These are phyloP conservation scores for Lepisosteus oculatus DNA, from an alignment of 2,113 vertebrate species.

Conservation along the genomic window DNA sequence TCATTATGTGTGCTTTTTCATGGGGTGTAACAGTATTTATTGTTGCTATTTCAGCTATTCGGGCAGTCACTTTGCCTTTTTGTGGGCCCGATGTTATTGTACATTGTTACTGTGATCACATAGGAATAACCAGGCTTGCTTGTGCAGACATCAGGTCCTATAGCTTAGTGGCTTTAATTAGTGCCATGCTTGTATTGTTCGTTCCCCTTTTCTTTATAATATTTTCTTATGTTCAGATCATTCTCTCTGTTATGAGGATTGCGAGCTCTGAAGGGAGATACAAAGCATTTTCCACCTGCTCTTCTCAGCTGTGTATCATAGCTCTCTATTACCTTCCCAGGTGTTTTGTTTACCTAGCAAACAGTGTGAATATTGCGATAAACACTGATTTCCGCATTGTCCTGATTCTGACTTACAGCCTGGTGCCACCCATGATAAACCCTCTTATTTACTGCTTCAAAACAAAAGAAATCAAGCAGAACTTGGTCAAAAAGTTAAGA, in stretches of 20 bases:
- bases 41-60: conserved; percentile 7
- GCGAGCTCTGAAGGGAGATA: conserved; percentile 31
- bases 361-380: conserved; percentile 17
- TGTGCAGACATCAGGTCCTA: conserved; percentile 18
- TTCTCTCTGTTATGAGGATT: conserved; percentile 36
- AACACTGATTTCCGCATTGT: conserved; percentile 25
- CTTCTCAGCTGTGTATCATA: conserved; percentile 41
- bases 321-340: conserved; percentile 35
- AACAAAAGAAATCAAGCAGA: conserved; percentile 38
- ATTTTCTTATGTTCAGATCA: conserved; percentile 38
- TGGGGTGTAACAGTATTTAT: conserved; percentile 33
- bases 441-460: conserved; percentile 43
- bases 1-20: conserved; percentile 21
- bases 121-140: conserved; percentile 19
- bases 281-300: conserved; percentile 44
- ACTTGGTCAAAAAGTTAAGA: conserved; percentile 22
- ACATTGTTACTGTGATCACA: conserved; percentile 33
- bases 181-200: conserved; percentile 39
- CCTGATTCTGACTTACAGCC: conserved; percentile 38
- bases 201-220: conserved; percentile 39
- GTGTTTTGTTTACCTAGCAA: conserved; percentile 31
- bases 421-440: conserved; percentile 43
- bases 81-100: conserved; percentile 37
- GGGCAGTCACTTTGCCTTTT: conserved; percentile 21
- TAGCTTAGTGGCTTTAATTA: background rate